A percentile compares a stretch with the other conserved stretches of the same genome.
Evolutionary conservation across 2,888 invertebrate species (phyloP).

Genomic region (Notodonta dromedarius): DNA sequence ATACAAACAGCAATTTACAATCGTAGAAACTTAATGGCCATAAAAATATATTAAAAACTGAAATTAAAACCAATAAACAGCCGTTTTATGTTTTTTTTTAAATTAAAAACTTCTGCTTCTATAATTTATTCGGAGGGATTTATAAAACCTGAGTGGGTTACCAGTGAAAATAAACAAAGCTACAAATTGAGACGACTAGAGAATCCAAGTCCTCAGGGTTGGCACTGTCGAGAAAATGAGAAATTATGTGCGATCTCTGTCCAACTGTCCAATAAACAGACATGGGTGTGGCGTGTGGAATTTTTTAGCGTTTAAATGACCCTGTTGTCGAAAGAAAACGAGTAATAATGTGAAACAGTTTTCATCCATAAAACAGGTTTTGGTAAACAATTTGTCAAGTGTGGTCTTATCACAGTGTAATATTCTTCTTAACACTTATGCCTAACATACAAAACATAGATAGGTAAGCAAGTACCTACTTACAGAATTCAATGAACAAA

Average conservation of each 20-base stretch:
- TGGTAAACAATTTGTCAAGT: too few species aligned
- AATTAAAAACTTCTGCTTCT: constrained; percentile 4
- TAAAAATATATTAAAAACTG: not conserved
- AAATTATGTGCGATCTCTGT: constrained; percentile 18
- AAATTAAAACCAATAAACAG: constrained; percentile 6
- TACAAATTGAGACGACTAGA: constrained; percentile 43
- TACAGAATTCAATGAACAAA: too few species aligned
- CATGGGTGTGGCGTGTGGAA: constrained; percentile 1
- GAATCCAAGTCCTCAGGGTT: constrained; percentile 39
- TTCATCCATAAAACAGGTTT: too few species aligned
- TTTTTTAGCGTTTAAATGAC: constrained; percentile 3
- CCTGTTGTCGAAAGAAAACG: not conserved
- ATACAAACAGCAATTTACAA: constrained; percentile 14
- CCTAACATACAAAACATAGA: too few species aligned
- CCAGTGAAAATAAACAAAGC: constrained; percentile 41
- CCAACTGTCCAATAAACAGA: constrained; percentile 16
- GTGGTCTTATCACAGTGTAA: too few species aligned
- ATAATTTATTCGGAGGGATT: constrained; percentile 27
- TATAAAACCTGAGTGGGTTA: constrained; percentile 19
- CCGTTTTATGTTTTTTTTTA: not conserved
- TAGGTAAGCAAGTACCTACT: too few species aligned
- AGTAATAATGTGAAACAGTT: not conserved
- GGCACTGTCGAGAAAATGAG: constrained; percentile 22
- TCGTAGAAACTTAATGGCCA: constrained; percentile 10
- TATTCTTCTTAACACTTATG: too few species aligned